Evolutionary conservation across 1,140 invertebrate genomes (phyloP).

Genomic region (Cephus cinctus): DNA sequence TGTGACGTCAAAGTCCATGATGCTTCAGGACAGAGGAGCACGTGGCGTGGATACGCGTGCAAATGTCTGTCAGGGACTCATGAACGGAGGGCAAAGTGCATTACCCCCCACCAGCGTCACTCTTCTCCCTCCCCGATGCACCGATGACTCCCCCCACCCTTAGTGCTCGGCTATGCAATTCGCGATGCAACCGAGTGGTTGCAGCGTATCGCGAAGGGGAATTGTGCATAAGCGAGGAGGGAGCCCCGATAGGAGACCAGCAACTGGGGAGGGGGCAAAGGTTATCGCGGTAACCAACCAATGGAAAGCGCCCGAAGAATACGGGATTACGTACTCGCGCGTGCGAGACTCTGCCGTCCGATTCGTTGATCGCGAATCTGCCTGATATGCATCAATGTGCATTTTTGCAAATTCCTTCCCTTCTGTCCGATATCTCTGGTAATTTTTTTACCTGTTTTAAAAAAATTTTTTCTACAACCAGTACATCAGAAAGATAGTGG

Average conservation of each 20-base stretch:
- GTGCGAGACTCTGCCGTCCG: no score
- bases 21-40: no score
- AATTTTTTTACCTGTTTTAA: no score
- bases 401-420: no score
- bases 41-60: not conserved
- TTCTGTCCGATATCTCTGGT: no score
- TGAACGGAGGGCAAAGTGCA: conserved; percentile 42
- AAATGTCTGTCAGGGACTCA: conserved; percentile 23
- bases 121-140: conserved; percentile 3
- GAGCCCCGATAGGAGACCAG: conserved; percentile 9
- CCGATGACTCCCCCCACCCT: conserved; percentile 16
- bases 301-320: conserved; percentile 4
- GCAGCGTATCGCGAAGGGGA: not conserved
- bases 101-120: conserved; percentile 41
- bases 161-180: conserved; percentile 22
- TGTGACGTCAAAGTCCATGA: no score
- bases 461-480: no score
- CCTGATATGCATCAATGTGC: no score
- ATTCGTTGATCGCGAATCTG: no score
- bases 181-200: conserved; percentile 25
- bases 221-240: not conserved
- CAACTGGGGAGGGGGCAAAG: conserved; percentile 1
- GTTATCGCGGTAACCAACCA: not conserved
- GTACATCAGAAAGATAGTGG: no score
- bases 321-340: conserved; percentile 15